These are phyloP conservation scores for Alosa sapidissima DNA, from an alignment of 2,797 vertebrate genomes.

Conservation along the genomic window DNA sequence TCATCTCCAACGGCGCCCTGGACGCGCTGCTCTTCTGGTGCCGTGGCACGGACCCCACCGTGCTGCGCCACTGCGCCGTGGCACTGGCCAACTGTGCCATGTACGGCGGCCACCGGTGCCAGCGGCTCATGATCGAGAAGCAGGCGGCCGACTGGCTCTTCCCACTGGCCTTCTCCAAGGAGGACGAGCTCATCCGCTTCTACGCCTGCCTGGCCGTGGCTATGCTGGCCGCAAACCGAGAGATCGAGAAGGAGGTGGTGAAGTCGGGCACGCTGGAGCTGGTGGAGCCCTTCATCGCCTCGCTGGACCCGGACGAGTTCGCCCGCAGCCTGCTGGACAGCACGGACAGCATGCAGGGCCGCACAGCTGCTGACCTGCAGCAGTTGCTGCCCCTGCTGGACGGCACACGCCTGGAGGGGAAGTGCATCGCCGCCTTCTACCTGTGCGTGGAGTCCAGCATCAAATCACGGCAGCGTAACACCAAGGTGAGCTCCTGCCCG, in stretches of 20 bases:
- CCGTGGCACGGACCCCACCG: slow-evolving; percentile 83
- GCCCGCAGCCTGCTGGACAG: slow-evolving; percentile 84
- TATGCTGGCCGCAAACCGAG: slow-evolving; percentile 89
- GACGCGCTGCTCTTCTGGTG: slow-evolving; percentile 95
- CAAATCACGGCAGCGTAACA: slow-evolving; percentile 91
- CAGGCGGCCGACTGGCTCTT: slow-evolving; percentile 95
- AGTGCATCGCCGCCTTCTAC: slow-evolving; percentile 95
- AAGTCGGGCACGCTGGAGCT: slow-evolving; percentile 92
- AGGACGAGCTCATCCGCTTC: slow-evolving; percentile 89
- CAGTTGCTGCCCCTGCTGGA: slow-evolving; percentile 88
- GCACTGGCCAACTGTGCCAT: slow-evolving; percentile 96
- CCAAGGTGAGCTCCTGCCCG: slow-evolving; percentile 75
- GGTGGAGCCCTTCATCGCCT: slow-evolving; percentile 95
- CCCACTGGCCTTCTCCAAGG: slow-evolving; percentile 92
- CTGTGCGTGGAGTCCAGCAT: slow-evolving; percentile 91
- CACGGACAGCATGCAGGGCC: slow-evolving; percentile 87
- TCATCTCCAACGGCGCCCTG: slow-evolving; percentile 88
- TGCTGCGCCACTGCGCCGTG: slow-evolving; percentile 91
- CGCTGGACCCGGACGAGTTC: slow-evolving; percentile 87
- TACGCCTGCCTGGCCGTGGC: slow-evolving; percentile 91
- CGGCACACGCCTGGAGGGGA: slow-evolving; percentile 87
- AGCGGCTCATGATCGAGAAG: slow-evolving; percentile 95
- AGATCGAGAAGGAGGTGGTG: slow-evolving; percentile 95
- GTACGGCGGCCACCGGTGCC: slow-evolving; percentile 90
- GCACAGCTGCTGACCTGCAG: slow-evolving; percentile 89